Evolutionary conservation across 2,113 vertebrate genomes (phyloP), one percentile per base, ranked within the genome.

Genomic region (Elgaria multicarinata): DNA sequence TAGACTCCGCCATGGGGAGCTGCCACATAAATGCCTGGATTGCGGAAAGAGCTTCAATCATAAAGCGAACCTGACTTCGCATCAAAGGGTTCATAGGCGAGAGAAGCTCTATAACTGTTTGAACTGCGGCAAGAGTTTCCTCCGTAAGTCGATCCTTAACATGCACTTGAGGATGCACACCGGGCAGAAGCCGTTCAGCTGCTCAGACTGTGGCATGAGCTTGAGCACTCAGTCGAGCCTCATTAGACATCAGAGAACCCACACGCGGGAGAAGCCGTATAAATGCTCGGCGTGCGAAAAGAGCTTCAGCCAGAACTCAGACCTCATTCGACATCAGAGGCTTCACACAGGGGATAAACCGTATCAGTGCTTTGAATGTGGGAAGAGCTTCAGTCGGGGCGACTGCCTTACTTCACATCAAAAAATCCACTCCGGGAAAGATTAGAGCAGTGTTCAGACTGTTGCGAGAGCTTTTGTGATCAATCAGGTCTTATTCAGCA

Each of bases 351-450:
- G 64, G 42, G 64, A 46, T 14, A 69, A 67, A 26, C 82, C 64
- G 1, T 33, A 83, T 33, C 28, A 22, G 5, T 53, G 77, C 31
- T 18, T 42, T 31, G 46, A 79, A 31, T 79, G 46, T n/a, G 50
- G 77, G 46, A 79, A 79, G 28, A 53, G 46, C 46, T 79, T 79
- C 46, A 79, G 50, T 16, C 31, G 46, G 46, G 50, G 67, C 4
- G 67, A 71, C 50, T 55, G 69, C 50, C 67, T 85, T 3, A n/a
- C 69, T 28, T 55, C 69, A 1, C 83, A 85, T 39, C 67, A 85
- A 36, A 85, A 74, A 74, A 85, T 85, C 83, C 83, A 84, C 18
- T 22, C 2, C 4, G 82, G 82, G 42, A 84, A 84, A 84, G 82
- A 84, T 12, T 46, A 28, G 26, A 26, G 33, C 0, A 55, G 22